Base-by-base conservation (phyloP, 2,888 invertebrate genomes). In the Timema cristinae region DNA sequence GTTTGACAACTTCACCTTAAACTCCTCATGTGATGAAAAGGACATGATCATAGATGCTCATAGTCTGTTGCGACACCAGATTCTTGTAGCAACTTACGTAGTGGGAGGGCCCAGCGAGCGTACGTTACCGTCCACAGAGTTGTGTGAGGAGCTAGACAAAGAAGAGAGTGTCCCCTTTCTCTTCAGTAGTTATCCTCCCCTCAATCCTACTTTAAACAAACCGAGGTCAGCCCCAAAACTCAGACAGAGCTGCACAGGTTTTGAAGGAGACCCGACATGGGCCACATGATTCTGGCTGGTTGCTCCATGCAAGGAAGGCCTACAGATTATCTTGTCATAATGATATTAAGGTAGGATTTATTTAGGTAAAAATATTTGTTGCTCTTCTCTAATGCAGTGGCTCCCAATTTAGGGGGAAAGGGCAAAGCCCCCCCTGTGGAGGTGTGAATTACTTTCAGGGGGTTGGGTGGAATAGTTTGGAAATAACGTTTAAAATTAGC, bases 221-320 rank as follows among this genome's bases (percentile, higher is more conserved):
- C 16, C 15, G 32, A 50, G 47, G 32, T 52, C 11, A 32, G 66
- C 47, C 59, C 69, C 59, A 69, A 67, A 59, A 61, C 66, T 49
- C 71, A 66, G 56, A 69, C 61, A 9, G 71, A 69, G 11, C 48
- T 73, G 16, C 71, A 71, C 66, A 73, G 61, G 47, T 73, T 73
- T 59, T 73, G 52, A 68, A 69, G 56, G 73, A 73, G 50, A 73
- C 73, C 6, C 66, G 59, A 54, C 71, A 71, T 5, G 73, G 73
- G 11, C 70, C 70, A 6, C 75, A 73, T 66, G 75, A 75, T 56
- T 61, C 56, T 47, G 71, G 56, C 54, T 75, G 75, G 75, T 54
- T 71, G 6, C 47, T 61, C 11, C 69, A 72, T 66, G 70, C 72
- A 11, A 66, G 73, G 15, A 70, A 59, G 47, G 72, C 75, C 7